Evolutionary conservation across 2,113 vertebrate genomes (phyloP).

Genomic region (Microtus richardsoni): DNA sequence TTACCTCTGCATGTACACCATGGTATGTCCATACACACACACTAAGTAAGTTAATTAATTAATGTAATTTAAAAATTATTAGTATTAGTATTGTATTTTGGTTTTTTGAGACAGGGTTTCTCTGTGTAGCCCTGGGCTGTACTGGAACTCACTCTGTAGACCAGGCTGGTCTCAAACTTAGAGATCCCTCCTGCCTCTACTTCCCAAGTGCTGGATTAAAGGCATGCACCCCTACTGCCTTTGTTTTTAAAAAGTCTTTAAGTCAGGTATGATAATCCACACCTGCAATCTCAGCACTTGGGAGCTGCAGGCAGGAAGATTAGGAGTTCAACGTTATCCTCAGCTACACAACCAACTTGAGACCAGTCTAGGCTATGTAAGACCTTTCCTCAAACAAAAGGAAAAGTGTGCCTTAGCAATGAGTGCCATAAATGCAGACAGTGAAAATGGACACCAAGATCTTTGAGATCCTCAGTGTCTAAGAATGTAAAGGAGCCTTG

Average conservation of each 20-base stretch:
- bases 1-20: neutral
- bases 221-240: neutral
- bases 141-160: neutral
- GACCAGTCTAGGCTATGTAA: neutral
- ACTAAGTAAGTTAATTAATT: neutral
- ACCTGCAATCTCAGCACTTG: neutral
- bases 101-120: neutral
- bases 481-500: neutral
- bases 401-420: neutral
- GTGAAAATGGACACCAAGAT: neutral
- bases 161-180: neutral
- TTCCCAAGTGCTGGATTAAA: neutral
- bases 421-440: neutral
- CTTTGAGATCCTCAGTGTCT: neutral
- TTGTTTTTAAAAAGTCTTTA: neutral
- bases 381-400: neutral
- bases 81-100: neutral
- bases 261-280: neutral
- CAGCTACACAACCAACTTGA: neutral
- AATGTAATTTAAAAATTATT: neutral
- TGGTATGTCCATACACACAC: neutral
- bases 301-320: neutral
- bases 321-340: neutral
- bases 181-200: neutral
- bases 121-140: neutral